Base-by-base conservation (phyloP, 2,797 vertebrate genomes). In the Menidia menidia region DNA sequence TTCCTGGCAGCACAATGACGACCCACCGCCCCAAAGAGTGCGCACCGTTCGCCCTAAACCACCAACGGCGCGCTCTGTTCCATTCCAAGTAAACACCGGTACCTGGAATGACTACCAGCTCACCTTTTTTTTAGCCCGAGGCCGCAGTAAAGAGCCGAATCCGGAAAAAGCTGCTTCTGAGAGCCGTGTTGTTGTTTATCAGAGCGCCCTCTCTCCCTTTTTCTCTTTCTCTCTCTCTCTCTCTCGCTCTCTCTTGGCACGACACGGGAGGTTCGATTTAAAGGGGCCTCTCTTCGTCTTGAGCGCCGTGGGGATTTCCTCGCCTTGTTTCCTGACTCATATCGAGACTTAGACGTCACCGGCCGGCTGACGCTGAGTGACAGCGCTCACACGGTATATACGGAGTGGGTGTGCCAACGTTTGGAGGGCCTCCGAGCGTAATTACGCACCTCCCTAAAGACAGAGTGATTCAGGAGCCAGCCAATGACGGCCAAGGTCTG, bases 221-320 rank as follows among this genome's bases (percentile, higher is more conserved):
- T 57, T 65, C 71, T 56, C 43, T 56, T 42, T 48, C 47, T 47
- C 25, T 48, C 47, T 47, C 25, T 25, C 25, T 25, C 25, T 25
- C 25, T 25, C 25, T 56, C 82, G 48, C 50, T 47, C 71, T 66
- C 60, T 79, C 73, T 71, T 61, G 65, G 75, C 77, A 62, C 75
- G 3, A 4, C 69, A 64, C 62, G 77, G 85, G 82, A 80, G 83
- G 83, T 84, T 85, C 61, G 70, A 87, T 86, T 92, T 92, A 90
- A 92, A 90, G 91, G 82, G 73, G 44, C 78, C 84, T 76, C 77
- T 43, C 79, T 60, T 61, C 76, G 68, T 70, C 71, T 68, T 77
- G 50, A 82, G 74, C 55, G 78, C 82, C 83, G 61, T 63, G 89
- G 93, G 92, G 91, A 89, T 93, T 94, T 94, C 92, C 92, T 91